Base-by-base conservation (phyloP, 2,113 vertebrate species). In the Brachionichthys hirsutus region DNA sequence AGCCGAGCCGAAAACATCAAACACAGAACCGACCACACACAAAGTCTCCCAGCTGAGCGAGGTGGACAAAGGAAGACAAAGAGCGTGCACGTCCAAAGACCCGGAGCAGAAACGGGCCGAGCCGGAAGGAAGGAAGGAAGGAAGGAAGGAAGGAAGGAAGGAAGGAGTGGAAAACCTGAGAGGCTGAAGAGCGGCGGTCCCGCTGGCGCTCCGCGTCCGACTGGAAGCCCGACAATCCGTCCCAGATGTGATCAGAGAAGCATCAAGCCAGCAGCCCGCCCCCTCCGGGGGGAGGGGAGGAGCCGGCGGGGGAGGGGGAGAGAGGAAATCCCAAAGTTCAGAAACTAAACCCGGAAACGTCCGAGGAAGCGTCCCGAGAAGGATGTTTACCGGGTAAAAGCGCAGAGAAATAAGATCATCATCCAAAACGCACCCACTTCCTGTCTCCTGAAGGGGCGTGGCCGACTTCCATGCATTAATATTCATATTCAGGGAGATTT, bases 221-320 rank as follows among this genome's bases (percentile, higher is more conserved):
- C 62, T 83, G 54, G 62, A 85, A 87, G 81, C 14, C 67, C 73
- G 57, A 73, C 76, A 74, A 84, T 68, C 70, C 71, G 85, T 82
- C 77, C 86, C 88, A 90, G 87, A 91, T 90, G 90, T 82, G 70
- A 79, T 83, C 81, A 62, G 71, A 77, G 75, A 73, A 54, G 81
- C 66, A 75, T 68, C 73, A 83, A 82, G 66, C 42, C 77, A 81
- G 60, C 12, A 70, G 65, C 78, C 79, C 83, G 78, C 78, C 82
- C 77, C 73, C 81, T 52, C 67, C 73, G 45, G 62, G 48, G 48
- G 44, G 59, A 54, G 67, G 67, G 62, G 51, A 67, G 54, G 59
- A 82, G 66, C 16, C 18, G 15, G 57, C 20, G 68, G 59, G 67
- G 55, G 56, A 78, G 48, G 19, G 56, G 12, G 36, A 38, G 36